Evolutionary conservation across 2,888 invertebrate species (phyloP).

Genomic region (Latheticus oryzae): DNA sequence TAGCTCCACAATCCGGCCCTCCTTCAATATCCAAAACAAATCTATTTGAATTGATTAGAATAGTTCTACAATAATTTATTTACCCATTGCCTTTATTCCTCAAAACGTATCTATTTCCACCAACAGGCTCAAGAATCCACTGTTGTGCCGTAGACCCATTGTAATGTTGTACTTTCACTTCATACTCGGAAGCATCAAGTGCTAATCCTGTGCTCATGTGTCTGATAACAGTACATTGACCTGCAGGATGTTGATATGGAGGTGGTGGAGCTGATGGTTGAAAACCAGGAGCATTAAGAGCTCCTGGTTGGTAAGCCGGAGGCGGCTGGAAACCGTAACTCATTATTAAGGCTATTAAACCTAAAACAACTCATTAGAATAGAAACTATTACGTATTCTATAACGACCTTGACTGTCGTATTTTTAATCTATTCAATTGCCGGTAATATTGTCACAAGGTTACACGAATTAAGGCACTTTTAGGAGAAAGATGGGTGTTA

Average conservation of each 20-base stretch:
- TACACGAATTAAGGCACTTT: conserved; percentile 7
- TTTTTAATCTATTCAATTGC: too few species aligned
- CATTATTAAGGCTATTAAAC: too few species aligned
- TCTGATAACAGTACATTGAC: conserved; percentile 17
- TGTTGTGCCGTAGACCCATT: conserved; percentile 12
- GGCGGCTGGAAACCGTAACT: conserved; percentile 33
- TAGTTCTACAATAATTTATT: too few species aligned
- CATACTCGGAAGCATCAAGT: conserved; percentile 23
- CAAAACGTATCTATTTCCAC: conserved; percentile 7
- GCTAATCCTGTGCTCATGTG: conserved; percentile 2
- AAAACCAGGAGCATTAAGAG: not conserved
- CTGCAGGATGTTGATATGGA: not conserved
- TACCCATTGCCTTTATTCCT: conserved; percentile 22
- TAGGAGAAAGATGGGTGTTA: conserved; percentile 4
- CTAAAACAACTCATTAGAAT: too few species aligned
- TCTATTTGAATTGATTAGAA: too few species aligned
- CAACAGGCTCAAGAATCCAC: conserved; percentile 17
- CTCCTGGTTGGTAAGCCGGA: conserved; percentile 17
- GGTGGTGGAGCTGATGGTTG: conserved; percentile 2
- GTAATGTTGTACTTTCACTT: conserved; percentile 23
- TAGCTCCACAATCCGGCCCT: conserved; percentile 22
- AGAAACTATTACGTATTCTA: too few species aligned
- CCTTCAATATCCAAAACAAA: conserved; percentile 29
- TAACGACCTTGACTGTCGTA: conserved; percentile 8
- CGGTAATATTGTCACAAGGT: too few species aligned